Base-by-base conservation (phyloP, 2,888 invertebrate genomes). In the Morpho achilles region DNA sequence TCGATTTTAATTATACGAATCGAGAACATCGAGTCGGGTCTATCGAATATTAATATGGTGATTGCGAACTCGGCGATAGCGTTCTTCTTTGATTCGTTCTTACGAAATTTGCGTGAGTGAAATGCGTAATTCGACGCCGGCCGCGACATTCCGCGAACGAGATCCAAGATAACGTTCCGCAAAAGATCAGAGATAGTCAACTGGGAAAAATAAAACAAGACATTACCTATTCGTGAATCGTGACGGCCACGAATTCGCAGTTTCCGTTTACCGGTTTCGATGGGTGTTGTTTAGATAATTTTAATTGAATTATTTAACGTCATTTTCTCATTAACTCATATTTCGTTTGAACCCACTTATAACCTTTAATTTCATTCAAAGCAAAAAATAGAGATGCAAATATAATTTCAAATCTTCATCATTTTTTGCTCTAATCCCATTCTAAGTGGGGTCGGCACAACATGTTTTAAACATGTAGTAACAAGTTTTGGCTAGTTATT, bases 1-100 rank as follows among this genome's bases (percentile, higher is more conserved):
- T 86, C 84, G 79, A 84, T 87, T 87, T 87, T 87, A 88, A 88
- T 88, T 88, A 88, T 87, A 87, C 85, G 84, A 87, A 86, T 87
- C 85, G 84, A 81, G 56, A 82, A 84, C 85, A 84, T 84, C 84
- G 79, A 77, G 75, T 77, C 82, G 79, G 74, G 76, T 81, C 77
- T 80, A 87, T 87, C 85, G 87, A 87, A 87, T 89, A 84, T 87
- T 88, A 89, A 87, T 86, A 88, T 82, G 80, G 82, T 79, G 88
- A 87, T 88, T 82, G 86, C 82, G 79, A 78, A 74, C 69, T 77
- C 72, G 70, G 65, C 72, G 87, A 84, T 86, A 84, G 75, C 77
- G 71, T 73, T 71, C 73, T 73, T 72, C 82, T 84, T 84, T 84
- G 83, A 83, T 80, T 80, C 75, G 76, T 75, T 77, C 79, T 79